Conservation (phyloP, 2,113 vertebrate species). For the Probosciger aterrimus region DNA sequence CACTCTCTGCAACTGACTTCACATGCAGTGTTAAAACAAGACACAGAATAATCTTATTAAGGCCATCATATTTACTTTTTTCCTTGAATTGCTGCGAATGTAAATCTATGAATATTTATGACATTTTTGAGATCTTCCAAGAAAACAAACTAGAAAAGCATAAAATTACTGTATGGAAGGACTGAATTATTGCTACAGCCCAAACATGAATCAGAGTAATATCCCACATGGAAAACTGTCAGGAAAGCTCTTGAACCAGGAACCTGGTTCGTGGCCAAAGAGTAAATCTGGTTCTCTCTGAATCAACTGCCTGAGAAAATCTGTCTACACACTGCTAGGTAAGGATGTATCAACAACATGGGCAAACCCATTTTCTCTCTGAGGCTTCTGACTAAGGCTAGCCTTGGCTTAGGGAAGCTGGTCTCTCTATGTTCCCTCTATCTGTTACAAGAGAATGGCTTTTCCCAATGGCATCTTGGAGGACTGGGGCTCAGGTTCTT, state of each 20-base stretch:
- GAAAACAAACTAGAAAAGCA: constrained; percentile 36
- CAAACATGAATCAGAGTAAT: constrained; percentile 48
- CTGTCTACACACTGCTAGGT: not conserved
- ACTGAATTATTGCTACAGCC: constrained; percentile 30
- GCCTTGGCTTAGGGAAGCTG: not conserved
- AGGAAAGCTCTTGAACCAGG: constrained; percentile 44
- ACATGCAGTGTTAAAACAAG: not conserved
- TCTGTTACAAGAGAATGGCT: not conserved
- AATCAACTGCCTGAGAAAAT: constrained; percentile 45
- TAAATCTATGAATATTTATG: constrained; percentile 32
- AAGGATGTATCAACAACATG: not conserved
- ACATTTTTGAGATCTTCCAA: constrained; percentile 25
- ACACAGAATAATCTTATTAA: not conserved
- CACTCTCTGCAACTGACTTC: not conserved
- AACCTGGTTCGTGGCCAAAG: constrained; percentile 27
- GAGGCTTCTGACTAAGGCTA: not conserved
- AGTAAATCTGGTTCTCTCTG: constrained; percentile 47
- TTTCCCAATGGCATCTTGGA: not conserved
- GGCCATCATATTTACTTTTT: not conserved
- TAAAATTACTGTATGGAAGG: constrained; percentile 19
- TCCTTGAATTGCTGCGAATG: not conserved
- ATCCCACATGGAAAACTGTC: constrained; percentile 19
- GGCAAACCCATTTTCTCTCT: not conserved
- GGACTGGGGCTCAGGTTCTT: not conserved
- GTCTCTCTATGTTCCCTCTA: not conserved